Evolutionary conservation across 1,140 invertebrate species (phyloP), one percentile per base, ranked within the genome.

Genomic region (Bilobella aurantiaca): DNA sequence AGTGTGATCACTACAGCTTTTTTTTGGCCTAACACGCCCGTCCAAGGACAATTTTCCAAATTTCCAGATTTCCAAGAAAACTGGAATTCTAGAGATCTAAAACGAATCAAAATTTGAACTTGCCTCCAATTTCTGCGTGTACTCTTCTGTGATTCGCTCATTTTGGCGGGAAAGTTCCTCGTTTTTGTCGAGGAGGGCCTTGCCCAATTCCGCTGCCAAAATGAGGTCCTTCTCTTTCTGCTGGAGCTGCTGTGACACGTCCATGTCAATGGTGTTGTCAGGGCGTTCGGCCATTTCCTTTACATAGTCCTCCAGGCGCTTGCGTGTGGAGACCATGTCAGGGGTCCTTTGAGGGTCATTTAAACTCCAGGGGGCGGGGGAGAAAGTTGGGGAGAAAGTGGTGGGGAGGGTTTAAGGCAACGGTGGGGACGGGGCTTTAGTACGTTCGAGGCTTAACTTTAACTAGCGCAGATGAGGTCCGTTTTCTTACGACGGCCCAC

Each of bases 161-260:
- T 92, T 87, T 74, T 92, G 88, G 67, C 86, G 84, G 67, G 86
- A 89, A 59, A 97, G 79, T 74, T 96, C 90, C 75, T 95, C 89
- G 76, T 96, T 98, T 75, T 91, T 91, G 73, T 96, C 93, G 61
- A 98, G 80, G 56, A 98, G 79, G 0, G 93, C 93, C 77, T 96
- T 96, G 25, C 94, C 94, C 32, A 98, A 79, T 77, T 97, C 93
- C 0, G 94, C 94, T 0, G 94, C 93, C 58, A 97, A 79, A 27
- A 93, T 84, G 14, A 97, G 82, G 76, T 97, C 93, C 67, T 88
- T 87, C 74, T 96, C 93, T 76, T 96, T 94, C 78, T 93, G 89
- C 71, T 89, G 89, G 25, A 98, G 79, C 75, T 93, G 85, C 21
- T 85, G 84, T 81, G 86, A 86, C 0, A 94, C 81, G 76, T 93